A percentile compares a stretch with the other conserved stretches of the same genome.
These are phyloP conservation scores for Eulemur rufifrons DNA, from an alignment of 2,113 vertebrate genomes.

Conservation along the genomic window DNA sequence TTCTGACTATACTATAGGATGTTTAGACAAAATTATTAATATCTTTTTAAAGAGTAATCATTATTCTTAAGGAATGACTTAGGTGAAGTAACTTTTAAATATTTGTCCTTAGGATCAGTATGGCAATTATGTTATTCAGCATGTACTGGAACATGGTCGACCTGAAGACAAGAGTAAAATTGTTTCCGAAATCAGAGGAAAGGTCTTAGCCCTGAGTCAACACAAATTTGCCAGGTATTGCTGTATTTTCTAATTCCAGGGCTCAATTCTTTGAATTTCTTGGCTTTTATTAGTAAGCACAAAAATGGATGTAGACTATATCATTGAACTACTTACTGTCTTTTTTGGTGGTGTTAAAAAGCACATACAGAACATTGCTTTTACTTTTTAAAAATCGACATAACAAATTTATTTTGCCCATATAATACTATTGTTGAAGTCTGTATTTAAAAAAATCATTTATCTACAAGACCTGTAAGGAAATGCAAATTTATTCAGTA, in stretches of 20 bases:
- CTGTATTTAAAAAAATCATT: conserved; percentile 21
- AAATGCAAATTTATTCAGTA: neutral
- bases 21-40: neutral
- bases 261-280: neutral
- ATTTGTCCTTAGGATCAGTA: conserved; percentile 94
- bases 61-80: neutral
- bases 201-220: conserved; percentile 96
- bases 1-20: neutral
- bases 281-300: neutral
- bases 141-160: conserved; percentile 97
- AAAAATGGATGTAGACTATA: neutral
- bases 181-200: conserved; percentile 96
- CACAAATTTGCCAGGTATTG: conserved; percentile 99
- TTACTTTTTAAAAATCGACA: neutral
- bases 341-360: neutral
- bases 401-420: neutral
- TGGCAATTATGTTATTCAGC: conserved; percentile 99
- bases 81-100: conserved; percentile 43
- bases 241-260: neutral
- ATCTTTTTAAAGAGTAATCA: conserved; percentile 4
- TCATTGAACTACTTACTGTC: neutral
- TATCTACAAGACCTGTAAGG: neutral
- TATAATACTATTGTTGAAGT: neutral
- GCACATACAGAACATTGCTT: neutral
- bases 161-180: conserved; percentile 99